Conservation (phyloP, 2,888 invertebrate species). For the Nymphalis polychloros region DNA sequence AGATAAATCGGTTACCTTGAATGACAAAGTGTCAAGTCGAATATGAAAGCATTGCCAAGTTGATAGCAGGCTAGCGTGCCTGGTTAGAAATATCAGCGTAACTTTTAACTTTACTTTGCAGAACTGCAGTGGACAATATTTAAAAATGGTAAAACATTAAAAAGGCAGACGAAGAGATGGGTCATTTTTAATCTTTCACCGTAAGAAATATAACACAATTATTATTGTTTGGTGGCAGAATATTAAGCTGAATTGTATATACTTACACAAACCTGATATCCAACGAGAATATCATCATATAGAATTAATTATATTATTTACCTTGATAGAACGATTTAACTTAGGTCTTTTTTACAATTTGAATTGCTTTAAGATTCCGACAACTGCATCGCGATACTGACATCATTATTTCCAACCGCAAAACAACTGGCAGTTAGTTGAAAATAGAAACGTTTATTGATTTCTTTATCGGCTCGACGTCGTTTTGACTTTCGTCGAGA, state of each 20-base stretch:
- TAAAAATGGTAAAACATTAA: no score
- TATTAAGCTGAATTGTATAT: no score
- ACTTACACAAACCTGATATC: no score
- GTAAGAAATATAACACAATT: no score
- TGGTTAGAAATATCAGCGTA: neutral
- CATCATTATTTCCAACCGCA: conserved; percentile 16
- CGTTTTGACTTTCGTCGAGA: neutral
- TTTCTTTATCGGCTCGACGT: conserved; percentile 22
- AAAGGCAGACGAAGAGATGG: no score
- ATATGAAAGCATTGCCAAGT: neutral
- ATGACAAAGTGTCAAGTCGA: conserved; percentile 1
- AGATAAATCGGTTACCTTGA: conserved; percentile 5
- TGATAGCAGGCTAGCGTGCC: conserved; percentile 2
- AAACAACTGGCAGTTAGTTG: conserved; percentile 27
- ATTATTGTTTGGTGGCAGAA: no score
- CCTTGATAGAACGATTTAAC: no score
- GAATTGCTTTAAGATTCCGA: conserved; percentile 1
- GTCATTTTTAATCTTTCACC: no score
- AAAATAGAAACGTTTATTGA: conserved; percentile 32
- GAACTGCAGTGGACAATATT: no score
- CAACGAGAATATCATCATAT: no score
- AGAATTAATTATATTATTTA: no score
- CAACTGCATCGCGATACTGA: conserved; percentile 16
- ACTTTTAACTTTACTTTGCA: neutral
- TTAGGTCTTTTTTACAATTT: neutral